A percentile compares a stretch with the other conserved stretches of the same genome.
Conservation (phyloP, 2,797 vertebrate species). For the Lithobates sylvaticus region DNA sequence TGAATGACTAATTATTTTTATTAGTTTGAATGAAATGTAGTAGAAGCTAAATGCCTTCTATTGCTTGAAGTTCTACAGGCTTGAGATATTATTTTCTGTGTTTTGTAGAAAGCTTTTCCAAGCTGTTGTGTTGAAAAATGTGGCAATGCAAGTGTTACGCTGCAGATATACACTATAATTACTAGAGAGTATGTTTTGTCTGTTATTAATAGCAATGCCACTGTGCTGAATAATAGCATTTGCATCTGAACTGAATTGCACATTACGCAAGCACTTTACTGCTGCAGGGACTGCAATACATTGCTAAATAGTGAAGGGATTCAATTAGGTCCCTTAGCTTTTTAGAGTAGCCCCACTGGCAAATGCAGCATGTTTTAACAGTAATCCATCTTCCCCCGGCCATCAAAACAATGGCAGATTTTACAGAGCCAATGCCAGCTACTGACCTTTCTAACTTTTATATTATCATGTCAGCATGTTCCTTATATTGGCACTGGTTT, state of each 20-base stretch:
- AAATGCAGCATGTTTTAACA: constrained; percentile 46
- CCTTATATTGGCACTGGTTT: constrained; percentile 31
- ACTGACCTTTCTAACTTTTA: constrained; percentile 55
- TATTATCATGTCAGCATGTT: constrained; percentile 55
- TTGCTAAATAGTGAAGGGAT: constrained; percentile 57
- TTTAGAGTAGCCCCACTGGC: constrained; percentile 54
- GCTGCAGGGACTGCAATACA: constrained; percentile 52
- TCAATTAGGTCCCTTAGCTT: constrained; percentile 59
- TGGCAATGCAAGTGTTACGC: constrained; percentile 19
- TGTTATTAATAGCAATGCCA: constrained; percentile 49
- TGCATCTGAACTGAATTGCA: constrained; percentile 56
- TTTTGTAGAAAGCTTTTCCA: constrained; percentile 8
- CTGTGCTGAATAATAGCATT: constrained; percentile 54
- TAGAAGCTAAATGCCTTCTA: not conserved
- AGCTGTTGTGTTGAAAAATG: constrained; percentile 39
- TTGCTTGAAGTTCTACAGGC: not conserved
- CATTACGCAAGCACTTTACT: constrained; percentile 58
- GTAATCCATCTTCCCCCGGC: constrained; percentile 51
- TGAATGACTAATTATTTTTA: no score
- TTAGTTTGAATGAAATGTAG: no score
- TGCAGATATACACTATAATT: constrained; percentile 45
- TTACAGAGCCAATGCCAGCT: constrained; percentile 43
- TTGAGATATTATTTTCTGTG: constrained; percentile 34
- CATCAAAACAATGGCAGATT: constrained; percentile 43
- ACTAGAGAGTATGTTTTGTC: constrained; percentile 32